Conservation (phyloP, 2,797 vertebrate genomes). For the Anguilla anguilla region DNA sequence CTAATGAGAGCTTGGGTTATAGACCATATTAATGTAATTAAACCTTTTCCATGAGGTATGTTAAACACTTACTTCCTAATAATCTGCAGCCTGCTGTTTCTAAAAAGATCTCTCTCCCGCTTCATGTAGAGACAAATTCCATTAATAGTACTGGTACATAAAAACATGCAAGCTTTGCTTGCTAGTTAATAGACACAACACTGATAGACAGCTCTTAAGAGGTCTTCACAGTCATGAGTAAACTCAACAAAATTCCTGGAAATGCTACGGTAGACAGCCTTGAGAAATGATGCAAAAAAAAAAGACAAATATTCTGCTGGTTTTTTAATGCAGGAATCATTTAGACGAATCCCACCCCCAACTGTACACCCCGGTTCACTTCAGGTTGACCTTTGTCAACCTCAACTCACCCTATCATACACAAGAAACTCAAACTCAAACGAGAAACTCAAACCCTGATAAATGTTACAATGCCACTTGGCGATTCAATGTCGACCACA, state of each 20-base stretch:
- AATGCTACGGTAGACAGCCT: no score
- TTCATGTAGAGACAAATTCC: neutral
- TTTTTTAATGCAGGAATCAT: no score
- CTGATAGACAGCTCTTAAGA: neutral
- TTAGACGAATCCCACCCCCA: neutral
- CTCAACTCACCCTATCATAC: neutral
- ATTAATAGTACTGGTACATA: neutral
- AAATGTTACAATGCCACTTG: neutral
- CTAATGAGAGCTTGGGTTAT: neutral
- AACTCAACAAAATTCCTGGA: no score
- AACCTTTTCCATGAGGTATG: neutral
- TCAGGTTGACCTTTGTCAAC: neutral
- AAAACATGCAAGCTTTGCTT: neutral
- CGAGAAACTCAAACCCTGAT: neutral
- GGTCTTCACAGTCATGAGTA: neutral
- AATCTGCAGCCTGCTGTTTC: neutral
- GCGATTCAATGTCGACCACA: neutral
- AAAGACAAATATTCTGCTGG: no score
- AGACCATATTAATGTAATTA: neutral
- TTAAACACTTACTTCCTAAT: conserved; percentile 3
- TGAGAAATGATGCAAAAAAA: no score
- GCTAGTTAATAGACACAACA: neutral
- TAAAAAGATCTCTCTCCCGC: neutral
- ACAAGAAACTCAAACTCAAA: no score
- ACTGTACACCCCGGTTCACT: neutral